Percentiles rank a stretch among this genome's conserved stretches.
These are phyloP conservation scores for Perithous albicinctus DNA, from an alignment of 2,888 invertebrate species.

Conservation along the genomic window DNA sequence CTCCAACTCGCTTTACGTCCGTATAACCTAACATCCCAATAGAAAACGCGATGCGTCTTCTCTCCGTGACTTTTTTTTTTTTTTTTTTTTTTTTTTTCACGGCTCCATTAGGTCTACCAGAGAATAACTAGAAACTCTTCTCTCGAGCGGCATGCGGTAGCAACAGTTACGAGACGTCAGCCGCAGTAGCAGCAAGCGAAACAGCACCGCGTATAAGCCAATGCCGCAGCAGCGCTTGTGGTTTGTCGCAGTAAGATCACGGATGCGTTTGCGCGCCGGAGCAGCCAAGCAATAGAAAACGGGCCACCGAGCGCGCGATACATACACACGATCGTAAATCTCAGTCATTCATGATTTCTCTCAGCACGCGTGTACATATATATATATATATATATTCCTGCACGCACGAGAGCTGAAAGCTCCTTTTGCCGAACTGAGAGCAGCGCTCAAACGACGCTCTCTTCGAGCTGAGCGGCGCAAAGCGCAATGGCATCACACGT, in stretches of 20 bases:
- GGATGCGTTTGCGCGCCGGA: constrained; percentile 22
- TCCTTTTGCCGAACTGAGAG: constrained; percentile 17
- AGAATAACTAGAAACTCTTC: constrained; percentile 71
- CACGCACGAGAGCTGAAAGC: constrained; percentile 18
- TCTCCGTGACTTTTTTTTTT: constrained; percentile 61
- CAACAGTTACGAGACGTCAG: constrained; percentile 56
- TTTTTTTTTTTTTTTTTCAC: too few species aligned
- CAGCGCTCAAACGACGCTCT: constrained; percentile 3
- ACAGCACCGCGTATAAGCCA: too few species aligned
- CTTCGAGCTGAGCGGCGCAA: too few species aligned
- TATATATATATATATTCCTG: too few species aligned
- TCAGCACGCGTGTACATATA: constrained; percentile 52
- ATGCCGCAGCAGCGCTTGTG: constrained; percentile 16
- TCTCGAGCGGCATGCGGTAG: constrained; percentile 24
- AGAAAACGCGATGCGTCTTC: constrained; percentile 64
- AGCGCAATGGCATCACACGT: constrained; percentile 11
- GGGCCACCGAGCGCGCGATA: constrained; percentile 51
- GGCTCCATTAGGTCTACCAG: constrained; percentile 67
- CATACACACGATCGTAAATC: constrained; percentile 66
- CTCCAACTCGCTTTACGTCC: too few species aligned
- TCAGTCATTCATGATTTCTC: constrained; percentile 72
- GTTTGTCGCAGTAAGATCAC: constrained; percentile 13
- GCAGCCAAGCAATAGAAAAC: constrained; percentile 68
- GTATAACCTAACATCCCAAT: constrained; percentile 23
- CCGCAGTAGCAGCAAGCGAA: constrained; percentile 4